phyloP scores from a whole-genome alignment of 2,797 vertebrate species.

The Todus mexicanus region DNA sequence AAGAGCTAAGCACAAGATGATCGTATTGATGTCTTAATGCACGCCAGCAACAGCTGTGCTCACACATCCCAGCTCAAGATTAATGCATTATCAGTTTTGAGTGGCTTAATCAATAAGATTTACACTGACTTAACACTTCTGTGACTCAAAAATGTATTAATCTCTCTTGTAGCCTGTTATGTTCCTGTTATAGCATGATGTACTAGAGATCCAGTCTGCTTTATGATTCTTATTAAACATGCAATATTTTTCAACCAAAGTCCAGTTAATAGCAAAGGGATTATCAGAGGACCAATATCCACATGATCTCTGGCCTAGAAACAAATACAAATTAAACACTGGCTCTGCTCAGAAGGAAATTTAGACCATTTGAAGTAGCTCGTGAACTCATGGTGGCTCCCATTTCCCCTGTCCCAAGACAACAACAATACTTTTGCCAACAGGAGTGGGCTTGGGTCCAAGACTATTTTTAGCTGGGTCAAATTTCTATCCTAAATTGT shows the following conservation, averaged over 20 bases:
- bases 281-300: neutral
- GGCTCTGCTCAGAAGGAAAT: neutral
- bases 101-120: slow-evolving; percentile 22
- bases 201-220: neutral
- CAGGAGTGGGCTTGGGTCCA: neutral
- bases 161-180: neutral
- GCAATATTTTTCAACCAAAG: neutral
- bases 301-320: neutral
- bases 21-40: neutral
- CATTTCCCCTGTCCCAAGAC: neutral
- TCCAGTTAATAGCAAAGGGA: neutral
- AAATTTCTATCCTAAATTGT: neutral
- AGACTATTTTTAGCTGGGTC: neutral
- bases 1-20: neutral
- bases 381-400: neutral
- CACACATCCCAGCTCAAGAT: neutral
- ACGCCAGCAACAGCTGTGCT: accelerated
- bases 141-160: slow-evolving; percentile 13
- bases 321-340: neutral
- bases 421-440: neutral
- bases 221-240: neutral
- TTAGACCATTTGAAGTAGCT: neutral
- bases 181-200: neutral
- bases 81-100: slow-evolving; percentile 13
- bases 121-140: slow-evolving; percentile 13